Evolutionary conservation across 2,113 vertebrate genomes (phyloP), one percentile per base, ranked within the genome.

Genomic region (Leptodactylus fuscus): DNA sequence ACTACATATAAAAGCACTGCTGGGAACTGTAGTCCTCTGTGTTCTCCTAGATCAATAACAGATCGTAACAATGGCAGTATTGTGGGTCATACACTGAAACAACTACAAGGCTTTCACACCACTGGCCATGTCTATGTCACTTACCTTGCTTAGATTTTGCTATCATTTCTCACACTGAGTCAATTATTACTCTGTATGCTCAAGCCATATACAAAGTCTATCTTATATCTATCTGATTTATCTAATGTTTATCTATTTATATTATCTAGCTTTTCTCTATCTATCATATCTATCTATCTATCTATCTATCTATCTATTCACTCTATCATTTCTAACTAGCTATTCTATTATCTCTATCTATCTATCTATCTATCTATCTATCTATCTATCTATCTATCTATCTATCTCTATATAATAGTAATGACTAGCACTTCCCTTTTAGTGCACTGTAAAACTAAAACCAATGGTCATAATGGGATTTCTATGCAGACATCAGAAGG

Each of bases 251-350:
- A 24, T 67, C 27, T 67, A 29, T 62, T 24, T 62, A 29, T 60
- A 4, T 55, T 60, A 9, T 27, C 55, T 60, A 24, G 10, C 15
- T 12, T 24, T 3, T 27, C 1, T 27, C 53, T 55, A n/a, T 55
- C 53, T 55, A n/a, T 10, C 55, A 5, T 27, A 60, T 60, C 22
- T 22, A 60, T n/a, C 9, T 60, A 24, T 24, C 22, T 53, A 15
- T 51, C n/a, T 76, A 20, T 77, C n/a, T 77, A 32, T 53, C 46
- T 34, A 53, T 77, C 46, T 51, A 51, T 77, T 4, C 36, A 34
- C 4, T 77, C n/a, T 77, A 34, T 77, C n/a, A n/a, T n/a, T 77
- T 55, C 24, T 29, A 51, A 49, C 12, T 55, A 20, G n/a, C 49
- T 78, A 27, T 1, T 62, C 9, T 62, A 8, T 58, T 51, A 13